Conservation (phyloP, 1,140 invertebrate genomes). For the Caenorhabditis brenneri region DNA sequence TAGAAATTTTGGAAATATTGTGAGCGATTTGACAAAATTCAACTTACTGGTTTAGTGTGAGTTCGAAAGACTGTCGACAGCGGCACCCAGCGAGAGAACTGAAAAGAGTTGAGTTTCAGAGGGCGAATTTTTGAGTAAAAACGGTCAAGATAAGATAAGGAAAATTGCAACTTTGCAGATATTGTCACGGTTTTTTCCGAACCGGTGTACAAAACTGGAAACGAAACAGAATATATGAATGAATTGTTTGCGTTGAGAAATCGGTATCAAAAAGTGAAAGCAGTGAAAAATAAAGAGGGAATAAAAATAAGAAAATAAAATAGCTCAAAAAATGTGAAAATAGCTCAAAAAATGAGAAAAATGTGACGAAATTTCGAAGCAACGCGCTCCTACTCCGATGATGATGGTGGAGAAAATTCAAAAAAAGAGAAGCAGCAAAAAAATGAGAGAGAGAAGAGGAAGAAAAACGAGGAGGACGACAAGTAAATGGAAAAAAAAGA, state of each 20-base stretch:
- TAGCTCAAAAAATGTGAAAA: background rate
- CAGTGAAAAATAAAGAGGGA: too few species aligned
- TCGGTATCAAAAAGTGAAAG: too few species aligned
- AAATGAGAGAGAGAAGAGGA: background rate
- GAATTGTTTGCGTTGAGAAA: too few species aligned
- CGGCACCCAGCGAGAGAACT: background rate
- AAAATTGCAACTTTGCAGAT: background rate
- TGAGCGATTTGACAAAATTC: too few species aligned
- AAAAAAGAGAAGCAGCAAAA: background rate
- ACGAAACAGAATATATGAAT: too few species aligned
- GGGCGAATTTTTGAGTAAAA: too few species aligned
- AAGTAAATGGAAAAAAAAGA: background rate
- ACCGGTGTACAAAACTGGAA: too few species aligned
- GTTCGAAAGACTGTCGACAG: constrained; percentile 24
- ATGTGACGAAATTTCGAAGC: too few species aligned
- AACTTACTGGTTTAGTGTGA: background rate
- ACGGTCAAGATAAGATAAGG: too few species aligned
- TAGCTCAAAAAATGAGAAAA: background rate
- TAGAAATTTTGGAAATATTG: background rate
- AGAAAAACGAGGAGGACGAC: background rate
- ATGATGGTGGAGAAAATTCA: background rate
- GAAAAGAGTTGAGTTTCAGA: background rate
- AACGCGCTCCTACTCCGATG: too few species aligned
- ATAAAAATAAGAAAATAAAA: background rate
- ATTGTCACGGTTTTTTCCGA: constrained; percentile 14